Evolutionary conservation across 2,797 vertebrate species (phyloP).

Genomic region (Gymnocypris eckloni): DNA sequence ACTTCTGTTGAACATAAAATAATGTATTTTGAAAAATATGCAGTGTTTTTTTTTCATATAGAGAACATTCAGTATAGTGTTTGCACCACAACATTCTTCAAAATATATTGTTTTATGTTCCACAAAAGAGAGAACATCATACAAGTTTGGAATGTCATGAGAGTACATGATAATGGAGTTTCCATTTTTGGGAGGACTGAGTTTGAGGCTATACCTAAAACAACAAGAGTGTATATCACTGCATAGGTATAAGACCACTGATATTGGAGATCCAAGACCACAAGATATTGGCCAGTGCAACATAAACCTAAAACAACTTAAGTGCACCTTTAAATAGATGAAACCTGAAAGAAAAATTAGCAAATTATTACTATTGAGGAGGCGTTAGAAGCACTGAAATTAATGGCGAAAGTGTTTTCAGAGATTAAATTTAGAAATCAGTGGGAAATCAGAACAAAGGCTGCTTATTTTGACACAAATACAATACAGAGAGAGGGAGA

Average conservation of each 20-base stretch:
- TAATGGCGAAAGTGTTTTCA: slow-evolving; percentile 59
- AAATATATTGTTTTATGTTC: not conserved
- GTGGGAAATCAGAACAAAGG: slow-evolving; percentile 62
- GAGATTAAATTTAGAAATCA: slow-evolving; percentile 57
- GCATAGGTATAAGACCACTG: not conserved
- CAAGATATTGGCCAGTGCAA: not conserved
- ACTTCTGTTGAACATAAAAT: not conserved
- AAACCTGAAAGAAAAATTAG: not conserved
- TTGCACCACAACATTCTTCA: not conserved
- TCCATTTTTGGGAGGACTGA: not conserved
- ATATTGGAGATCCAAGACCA: not conserved
- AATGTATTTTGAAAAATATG: not conserved
- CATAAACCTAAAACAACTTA: not conserved
- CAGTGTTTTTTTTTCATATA: not conserved
- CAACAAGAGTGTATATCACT: not conserved
- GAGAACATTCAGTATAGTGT: not conserved
- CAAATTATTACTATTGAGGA: slow-evolving; percentile 15
- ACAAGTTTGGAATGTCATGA: not conserved
- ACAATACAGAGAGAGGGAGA: slow-evolving; percentile 5
- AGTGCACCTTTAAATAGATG: not conserved
- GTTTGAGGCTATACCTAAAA: not conserved
- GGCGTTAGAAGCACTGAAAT: slow-evolving; percentile 48
- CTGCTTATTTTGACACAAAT: slow-evolving; percentile 43
- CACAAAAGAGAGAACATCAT: not conserved
- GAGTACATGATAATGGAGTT: not conserved